Base-by-base conservation (phyloP, 2,113 vertebrate species). In the Pangasianodon hypophthalmus region DNA sequence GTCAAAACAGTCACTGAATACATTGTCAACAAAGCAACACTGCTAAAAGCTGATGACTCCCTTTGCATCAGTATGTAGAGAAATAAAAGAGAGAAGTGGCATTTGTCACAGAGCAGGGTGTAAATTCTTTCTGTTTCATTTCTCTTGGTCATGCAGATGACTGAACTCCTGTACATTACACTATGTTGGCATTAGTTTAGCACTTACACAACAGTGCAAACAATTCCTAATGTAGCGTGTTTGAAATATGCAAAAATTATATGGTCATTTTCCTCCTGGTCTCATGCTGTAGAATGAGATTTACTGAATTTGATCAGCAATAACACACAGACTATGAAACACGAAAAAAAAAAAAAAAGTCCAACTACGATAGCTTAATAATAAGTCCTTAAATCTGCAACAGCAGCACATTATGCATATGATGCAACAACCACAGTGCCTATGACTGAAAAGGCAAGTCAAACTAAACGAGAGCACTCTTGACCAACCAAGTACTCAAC, bases 211-310 rank as follows among this genome's bases (percentile, higher is more conserved):
- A 81, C 19, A 62, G 52, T 62, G 64, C 29, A 48, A 87, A 54
- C 19, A 26, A n/a, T 60, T 41, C 50, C 85, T 87, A 89, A 87
- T 79, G 80, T 58, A 82, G 11, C 4, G 21, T 44, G 77, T 60
- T 41, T 75, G 56, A 87, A 77, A 84, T 26, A 18, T 32, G 24
- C 21, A 37, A 88, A 56, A 86, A n/a, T 64, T 21, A 24, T 46
- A 44, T 52, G 21, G 56, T 46, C 7, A 21, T 44, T 14, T 56
- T 82, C 26, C 44, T 77, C 21, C 26, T 10, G 10, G 69, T 77
- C 48, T 64, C 87, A 81, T 32, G 29, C 46, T 71, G 4, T 6
- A 21, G 6, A 87, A 26, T 48, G 16, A 24, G 46, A 64, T 46
- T 14, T 16, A 58, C 58, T 19, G 7, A 50, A 52, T 60, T 81